Conservation (phyloP, 2,797 vertebrate genomes). For the Sparus aurata region DNA sequence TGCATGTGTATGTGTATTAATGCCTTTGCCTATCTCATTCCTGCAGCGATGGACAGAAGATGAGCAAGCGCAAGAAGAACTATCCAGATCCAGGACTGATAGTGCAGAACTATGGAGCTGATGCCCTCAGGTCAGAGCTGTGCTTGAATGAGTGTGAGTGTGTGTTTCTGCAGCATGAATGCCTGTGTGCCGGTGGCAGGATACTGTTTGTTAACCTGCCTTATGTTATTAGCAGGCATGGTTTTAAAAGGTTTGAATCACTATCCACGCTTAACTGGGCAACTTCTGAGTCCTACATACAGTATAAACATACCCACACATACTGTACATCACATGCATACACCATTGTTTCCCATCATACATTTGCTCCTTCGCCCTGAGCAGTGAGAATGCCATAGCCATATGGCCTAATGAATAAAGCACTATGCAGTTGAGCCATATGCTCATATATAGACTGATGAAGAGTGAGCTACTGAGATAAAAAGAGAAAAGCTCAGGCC, state of each 20-base stretch:
- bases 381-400: conserved; percentile 61
- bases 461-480: conserved; percentile 36
- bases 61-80: conserved; percentile 99
- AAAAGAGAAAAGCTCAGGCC: conserved; percentile 13
- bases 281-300: conserved; percentile 27
- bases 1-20: conserved; percentile 63
- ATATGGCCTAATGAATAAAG: conserved; percentile 86
- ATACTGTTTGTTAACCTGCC: conserved; percentile 39
- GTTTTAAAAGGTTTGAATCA: conserved; percentile 53
- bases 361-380: conserved; percentile 65
- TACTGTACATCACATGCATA: conserved; percentile 33
- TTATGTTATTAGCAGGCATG: conserved; percentile 46
- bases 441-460: conserved; percentile 68
- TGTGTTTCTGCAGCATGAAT: conserved; percentile 52
- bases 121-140: conserved; percentile 92
- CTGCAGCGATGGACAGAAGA: conserved; percentile 97
- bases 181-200: conserved; percentile 47
- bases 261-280: conserved; percentile 21
- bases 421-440: conserved; percentile 75
- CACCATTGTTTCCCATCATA: conserved; percentile 47
- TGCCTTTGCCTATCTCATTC: conserved; percentile 60
- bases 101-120: conserved; percentile 93
- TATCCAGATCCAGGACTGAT: conserved; percentile 93
- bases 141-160: conserved; percentile 38
- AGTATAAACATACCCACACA: conserved; percentile 26